Evolutionary conservation across 2,113 vertebrate species (phyloP).

Genomic region (Poeciliopsis prolifica): DNA sequence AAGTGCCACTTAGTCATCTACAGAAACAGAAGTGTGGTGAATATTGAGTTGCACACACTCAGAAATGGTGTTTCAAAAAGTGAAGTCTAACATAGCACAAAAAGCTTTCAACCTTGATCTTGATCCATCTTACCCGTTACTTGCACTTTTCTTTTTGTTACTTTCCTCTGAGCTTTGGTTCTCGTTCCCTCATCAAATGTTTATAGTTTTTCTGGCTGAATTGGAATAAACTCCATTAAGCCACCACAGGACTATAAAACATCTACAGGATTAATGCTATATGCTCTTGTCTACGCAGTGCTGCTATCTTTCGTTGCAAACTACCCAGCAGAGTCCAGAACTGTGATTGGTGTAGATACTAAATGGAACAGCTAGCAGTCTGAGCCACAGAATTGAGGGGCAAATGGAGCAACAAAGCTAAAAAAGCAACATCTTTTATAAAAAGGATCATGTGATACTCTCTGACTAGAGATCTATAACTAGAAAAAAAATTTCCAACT

Average conservation of each 20-base stretch:
- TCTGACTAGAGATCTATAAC: too few relatives aligned
- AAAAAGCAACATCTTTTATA: too few relatives aligned
- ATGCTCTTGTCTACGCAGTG: not conserved
- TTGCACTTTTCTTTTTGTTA: not conserved
- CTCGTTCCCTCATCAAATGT: not conserved
- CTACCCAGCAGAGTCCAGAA: not conserved
- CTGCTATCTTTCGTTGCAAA: not conserved
- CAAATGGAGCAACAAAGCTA: too few relatives aligned
- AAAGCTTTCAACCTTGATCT: not conserved
- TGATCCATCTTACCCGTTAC: not conserved
- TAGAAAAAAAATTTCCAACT: too few relatives aligned
- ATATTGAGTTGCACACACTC: not conserved
- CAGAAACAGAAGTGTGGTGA: slow-evolving; percentile 35
- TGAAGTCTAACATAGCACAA: not conserved
- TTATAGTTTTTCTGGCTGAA: too few relatives aligned
- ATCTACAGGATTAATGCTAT: not conserved
- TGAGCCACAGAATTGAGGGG: too few relatives aligned
- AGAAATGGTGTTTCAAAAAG: not conserved
- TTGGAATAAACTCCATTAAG: not conserved
- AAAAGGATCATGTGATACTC: too few relatives aligned
- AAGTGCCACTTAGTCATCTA: not conserved
- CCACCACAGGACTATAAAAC: not conserved
- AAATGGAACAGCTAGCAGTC: not conserved
- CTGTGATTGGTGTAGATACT: not conserved
- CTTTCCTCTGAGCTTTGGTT: not conserved